A percentile compares a stretch with the other conserved stretches of the same genome.
These are phyloP conservation scores for Cynaeus angustus DNA, from an alignment of 2,888 invertebrate genomes.

Conservation along the genomic window DNA sequence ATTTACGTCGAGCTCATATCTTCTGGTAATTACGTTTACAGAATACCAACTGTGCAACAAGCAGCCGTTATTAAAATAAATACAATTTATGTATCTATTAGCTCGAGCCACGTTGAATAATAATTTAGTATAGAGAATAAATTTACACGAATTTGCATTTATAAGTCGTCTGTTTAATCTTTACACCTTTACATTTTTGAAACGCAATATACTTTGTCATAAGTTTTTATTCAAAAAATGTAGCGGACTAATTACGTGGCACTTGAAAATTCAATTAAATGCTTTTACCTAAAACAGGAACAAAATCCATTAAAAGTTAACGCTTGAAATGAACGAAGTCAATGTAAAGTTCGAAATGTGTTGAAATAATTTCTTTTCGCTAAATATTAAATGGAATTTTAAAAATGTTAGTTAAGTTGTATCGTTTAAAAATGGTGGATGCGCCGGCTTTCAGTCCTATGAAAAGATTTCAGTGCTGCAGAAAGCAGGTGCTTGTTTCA, in stretches of 20 bases:
- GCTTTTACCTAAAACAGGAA: conserved; percentile 3
- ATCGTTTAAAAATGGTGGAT: too few relatives aligned
- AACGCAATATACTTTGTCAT: not conserved
- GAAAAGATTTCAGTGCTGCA: too few relatives aligned
- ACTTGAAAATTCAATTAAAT: conserved; percentile 4
- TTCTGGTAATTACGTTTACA: too few relatives aligned
- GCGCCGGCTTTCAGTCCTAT: too few relatives aligned
- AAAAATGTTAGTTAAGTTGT: too few relatives aligned
- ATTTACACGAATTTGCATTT: conserved; percentile 2
- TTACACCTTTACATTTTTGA: not conserved
- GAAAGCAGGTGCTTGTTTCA: too few relatives aligned
- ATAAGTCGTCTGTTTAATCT: not conserved
- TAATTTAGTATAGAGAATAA: conserved; percentile 1
- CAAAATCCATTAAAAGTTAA: conserved; percentile 3
- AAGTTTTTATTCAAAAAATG: conserved; percentile 1
- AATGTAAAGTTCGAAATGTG: too few relatives aligned
- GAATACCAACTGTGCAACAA: too few relatives aligned
- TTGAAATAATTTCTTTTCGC: too few relatives aligned
- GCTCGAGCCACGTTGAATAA: not conserved
- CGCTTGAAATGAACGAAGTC: not conserved
- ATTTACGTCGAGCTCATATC: too few relatives aligned
- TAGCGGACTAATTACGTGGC: not conserved
- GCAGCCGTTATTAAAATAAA: not conserved
- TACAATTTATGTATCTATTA: conserved; percentile 4
- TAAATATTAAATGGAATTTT: too few relatives aligned